Evolutionary conservation across 2,113 vertebrate genomes (phyloP).

Genomic region (Trachemys scripta): DNA sequence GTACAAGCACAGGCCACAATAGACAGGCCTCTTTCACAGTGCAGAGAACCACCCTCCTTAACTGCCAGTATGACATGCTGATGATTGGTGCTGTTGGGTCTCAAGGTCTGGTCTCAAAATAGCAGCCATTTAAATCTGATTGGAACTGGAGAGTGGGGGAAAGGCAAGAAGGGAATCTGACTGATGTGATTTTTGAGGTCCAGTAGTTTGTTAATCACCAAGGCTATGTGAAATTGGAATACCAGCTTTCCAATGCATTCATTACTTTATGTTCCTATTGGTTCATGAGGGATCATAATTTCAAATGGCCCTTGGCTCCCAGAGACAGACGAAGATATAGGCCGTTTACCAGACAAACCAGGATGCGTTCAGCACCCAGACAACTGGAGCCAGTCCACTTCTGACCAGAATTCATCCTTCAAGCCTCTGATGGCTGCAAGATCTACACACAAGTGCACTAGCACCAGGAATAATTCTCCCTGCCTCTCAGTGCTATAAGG

Average conservation of each 20-base stretch:
- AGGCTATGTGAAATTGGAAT: background rate
- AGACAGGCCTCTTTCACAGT: accelerated
- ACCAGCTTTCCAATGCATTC: background rate
- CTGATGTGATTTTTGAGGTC: background rate
- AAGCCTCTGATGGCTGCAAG: background rate
- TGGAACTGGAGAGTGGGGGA: background rate
- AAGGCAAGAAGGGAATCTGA: background rate
- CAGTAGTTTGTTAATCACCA: background rate
- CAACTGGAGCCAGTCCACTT: background rate
- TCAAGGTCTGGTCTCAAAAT: background rate
- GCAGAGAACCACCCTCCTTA: background rate
- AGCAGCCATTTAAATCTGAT: background rate
- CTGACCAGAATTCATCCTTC: background rate
- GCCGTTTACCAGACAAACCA: background rate
- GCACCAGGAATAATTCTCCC: background rate
- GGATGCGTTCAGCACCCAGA: background rate
- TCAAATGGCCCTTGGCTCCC: background rate
- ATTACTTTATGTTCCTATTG: background rate
- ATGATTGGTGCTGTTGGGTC: background rate
- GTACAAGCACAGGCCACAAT: accelerated
- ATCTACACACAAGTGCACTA: background rate
- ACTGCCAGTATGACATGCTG: background rate
- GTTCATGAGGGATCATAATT: background rate
- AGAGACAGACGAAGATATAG: background rate
- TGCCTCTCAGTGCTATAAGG: background rate